Conservation (phyloP, 2,888 invertebrate species). For the Elegia similella region DNA sequence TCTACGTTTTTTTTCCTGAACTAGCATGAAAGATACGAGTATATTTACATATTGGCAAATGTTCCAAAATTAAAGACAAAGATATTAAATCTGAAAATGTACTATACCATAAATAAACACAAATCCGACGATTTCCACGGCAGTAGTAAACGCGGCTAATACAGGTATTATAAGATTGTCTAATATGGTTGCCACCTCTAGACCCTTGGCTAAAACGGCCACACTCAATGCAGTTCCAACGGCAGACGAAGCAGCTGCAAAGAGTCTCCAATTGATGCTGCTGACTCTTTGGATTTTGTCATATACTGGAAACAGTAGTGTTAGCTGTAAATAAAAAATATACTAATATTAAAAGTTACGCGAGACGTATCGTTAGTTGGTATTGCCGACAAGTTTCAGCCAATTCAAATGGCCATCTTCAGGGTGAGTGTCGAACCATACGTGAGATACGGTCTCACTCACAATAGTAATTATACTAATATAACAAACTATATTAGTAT, state of each 20-base stretch:
- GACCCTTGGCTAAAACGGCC: slow-evolving; percentile 56
- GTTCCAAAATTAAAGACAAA: not conserved
- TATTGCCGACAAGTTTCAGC: too few relatives aligned
- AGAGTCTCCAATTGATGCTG: slow-evolving; percentile 67
- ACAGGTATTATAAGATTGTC: slow-evolving; percentile 66
- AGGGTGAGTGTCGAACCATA: too few relatives aligned
- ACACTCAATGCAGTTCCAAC: slow-evolving; percentile 67
- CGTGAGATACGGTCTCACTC: too few relatives aligned
- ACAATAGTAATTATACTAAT: too few relatives aligned
- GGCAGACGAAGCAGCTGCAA: slow-evolving; percentile 64
- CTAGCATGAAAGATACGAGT: too few relatives aligned
- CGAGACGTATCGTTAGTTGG: too few relatives aligned
- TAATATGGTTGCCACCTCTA: slow-evolving; percentile 55
- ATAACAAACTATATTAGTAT: too few relatives aligned
- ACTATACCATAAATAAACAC: slow-evolving; percentile 71
- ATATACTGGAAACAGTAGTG: slow-evolving; percentile 67
- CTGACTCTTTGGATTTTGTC: slow-evolving; percentile 64
- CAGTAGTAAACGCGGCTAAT: slow-evolving; percentile 58
- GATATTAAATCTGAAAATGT: not conserved
- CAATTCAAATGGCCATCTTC: too few relatives aligned
- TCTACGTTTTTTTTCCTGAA: too few relatives aligned
- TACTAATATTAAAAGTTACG: slow-evolving; percentile 1
- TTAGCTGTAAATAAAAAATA: slow-evolving; percentile 44
- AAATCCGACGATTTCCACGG: slow-evolving; percentile 66
- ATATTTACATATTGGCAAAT: not conserved